A percentile compares a stretch with the other conserved stretches of the same genome.
Evolutionary conservation across 2,113 vertebrate species (phyloP).

Genomic region (Apteryx owenii): DNA sequence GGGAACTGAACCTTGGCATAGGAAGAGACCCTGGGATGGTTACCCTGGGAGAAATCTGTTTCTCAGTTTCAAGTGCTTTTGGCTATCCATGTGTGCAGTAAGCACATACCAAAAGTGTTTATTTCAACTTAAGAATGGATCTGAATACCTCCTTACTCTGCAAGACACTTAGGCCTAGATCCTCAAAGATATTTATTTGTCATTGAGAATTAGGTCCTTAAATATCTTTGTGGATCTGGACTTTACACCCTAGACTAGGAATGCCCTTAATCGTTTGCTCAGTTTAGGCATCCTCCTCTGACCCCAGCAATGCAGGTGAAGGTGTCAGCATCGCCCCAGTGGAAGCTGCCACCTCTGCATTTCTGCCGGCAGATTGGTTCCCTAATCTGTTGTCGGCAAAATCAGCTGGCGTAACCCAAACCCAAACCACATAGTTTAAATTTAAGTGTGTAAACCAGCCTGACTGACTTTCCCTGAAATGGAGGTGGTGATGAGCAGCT

Average conservation of each 20-base stretch:
- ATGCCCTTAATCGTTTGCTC: background rate
- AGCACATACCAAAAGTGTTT: fast-evolving
- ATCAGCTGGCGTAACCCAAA: background rate
- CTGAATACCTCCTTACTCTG: background rate
- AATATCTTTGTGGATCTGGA: background rate
- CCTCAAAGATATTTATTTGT: background rate
- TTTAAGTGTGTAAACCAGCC: background rate
- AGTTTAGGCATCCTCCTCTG: background rate
- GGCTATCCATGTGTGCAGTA: background rate
- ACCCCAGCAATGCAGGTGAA: background rate
- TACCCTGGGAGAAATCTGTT: background rate
- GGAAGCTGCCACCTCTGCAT: background rate
- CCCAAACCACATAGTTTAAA: background rate
- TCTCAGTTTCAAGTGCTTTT: background rate
- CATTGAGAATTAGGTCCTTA: background rate
- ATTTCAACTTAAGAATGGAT: background rate
- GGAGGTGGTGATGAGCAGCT: background rate
- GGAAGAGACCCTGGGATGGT: background rate
- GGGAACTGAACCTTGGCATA: background rate
- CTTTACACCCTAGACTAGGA: background rate
- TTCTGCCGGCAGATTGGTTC: background rate
- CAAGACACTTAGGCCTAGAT: background rate
- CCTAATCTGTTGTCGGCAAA: fast-evolving
- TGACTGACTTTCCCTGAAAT: background rate
- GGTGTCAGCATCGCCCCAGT: background rate